Conservation (phyloP, 2,888 invertebrate genomes). For the Linnaemya tessellans region DNA sequence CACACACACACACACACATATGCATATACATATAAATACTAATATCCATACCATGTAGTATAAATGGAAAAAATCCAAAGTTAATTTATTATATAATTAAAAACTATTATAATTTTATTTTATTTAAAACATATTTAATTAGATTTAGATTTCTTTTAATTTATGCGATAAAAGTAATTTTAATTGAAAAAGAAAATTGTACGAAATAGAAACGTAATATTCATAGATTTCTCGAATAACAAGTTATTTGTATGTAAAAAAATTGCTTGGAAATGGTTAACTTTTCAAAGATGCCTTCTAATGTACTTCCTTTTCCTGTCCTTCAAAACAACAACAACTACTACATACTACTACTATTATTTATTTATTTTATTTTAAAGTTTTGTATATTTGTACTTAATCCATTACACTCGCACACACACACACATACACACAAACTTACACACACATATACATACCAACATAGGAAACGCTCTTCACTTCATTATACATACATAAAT, state of each 20-base stretch:
- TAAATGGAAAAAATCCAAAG: conserved; percentile 72
- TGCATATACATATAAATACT: conserved; percentile 44
- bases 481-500: conserved; percentile 36
- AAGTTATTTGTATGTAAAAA: conserved; percentile 13
- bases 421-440: background rate
- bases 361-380: conserved; percentile 34
- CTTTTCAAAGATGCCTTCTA: conserved; percentile 22
- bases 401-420: conserved; percentile 7
- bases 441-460: background rate
- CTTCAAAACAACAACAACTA: too few species aligned
- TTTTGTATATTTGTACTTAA: conserved; percentile 61
- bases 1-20: conserved; percentile 23
- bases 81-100: conserved; percentile 67
- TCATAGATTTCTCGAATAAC: conserved; percentile 49
- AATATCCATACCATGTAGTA: conserved; percentile 70
- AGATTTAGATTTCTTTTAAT: conserved; percentile 5
- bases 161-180: conserved; percentile 20
- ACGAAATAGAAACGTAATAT: conserved; percentile 20
- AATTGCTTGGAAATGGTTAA: conserved; percentile 57
- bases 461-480: background rate
- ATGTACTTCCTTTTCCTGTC: conserved; percentile 21
- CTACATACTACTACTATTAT: conserved; percentile 7
- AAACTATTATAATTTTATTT: conserved; percentile 40
- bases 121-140: conserved; percentile 55
- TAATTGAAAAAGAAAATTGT: background rate